A percentile compares a stretch with the other conserved stretches of the same genome.
phyloP scores from a whole-genome alignment of 2,113 vertebrate genomes.

The Oxygymnocypris stewartii region DNA sequence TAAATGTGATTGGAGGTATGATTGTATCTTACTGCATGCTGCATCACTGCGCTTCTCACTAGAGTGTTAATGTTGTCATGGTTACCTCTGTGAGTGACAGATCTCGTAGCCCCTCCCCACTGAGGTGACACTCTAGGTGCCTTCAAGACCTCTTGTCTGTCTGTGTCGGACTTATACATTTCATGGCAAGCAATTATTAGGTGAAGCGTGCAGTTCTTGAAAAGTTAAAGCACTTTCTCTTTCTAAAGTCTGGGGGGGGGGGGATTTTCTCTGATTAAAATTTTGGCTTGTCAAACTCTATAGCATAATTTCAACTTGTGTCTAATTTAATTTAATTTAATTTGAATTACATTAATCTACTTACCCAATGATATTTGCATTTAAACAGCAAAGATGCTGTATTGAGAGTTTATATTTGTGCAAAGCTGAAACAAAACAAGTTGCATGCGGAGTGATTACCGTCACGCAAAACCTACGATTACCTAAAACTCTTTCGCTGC shows the following conservation, averaged over 20 bases:
- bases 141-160: background rate
- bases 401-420: background rate
- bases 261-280: background rate
- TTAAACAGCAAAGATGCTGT: background rate
- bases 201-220: background rate
- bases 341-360: no score
- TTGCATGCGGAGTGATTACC: background rate
- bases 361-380: no score
- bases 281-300: no score
- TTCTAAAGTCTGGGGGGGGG: no score
- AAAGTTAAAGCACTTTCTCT: background rate
- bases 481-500: background rate
- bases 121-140: background rate
- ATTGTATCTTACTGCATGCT: background rate
- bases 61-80: constrained; percentile 13
- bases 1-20: constrained; percentile 13
- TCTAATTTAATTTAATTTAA: no score
- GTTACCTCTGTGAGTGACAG: constrained; percentile 29
- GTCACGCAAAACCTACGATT: background rate
- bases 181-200: background rate
- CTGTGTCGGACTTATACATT: background rate
- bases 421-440: background rate
- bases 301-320: no score
- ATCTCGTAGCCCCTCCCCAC: background rate
- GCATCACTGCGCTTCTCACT: constrained; percentile 2